Conservation (phyloP, 1,140 invertebrate genomes). For the Lanistes nyassanus region DNA sequence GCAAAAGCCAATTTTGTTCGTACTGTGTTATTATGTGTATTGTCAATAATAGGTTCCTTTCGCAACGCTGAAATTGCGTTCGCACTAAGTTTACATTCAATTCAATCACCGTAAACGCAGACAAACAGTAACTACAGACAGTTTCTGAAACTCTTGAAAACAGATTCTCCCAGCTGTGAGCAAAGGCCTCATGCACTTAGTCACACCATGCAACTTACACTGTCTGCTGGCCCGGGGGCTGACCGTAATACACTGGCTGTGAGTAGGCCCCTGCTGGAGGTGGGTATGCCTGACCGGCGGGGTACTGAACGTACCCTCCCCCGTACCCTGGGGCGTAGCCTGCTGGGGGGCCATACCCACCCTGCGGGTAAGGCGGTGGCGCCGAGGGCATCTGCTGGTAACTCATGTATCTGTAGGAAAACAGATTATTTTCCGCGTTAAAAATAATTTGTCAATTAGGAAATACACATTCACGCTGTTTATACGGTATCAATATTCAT, state of each 20-base stretch:
- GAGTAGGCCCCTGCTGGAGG: neutral
- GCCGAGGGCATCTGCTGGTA: neutral
- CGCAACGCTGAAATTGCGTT: no score
- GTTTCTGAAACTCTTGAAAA: no score
- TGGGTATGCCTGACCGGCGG: neutral
- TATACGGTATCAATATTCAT: no score
- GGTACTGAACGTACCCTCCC: neutral
- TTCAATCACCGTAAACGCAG: no score
- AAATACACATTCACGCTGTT: neutral
- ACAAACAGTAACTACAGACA: no score
- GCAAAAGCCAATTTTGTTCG: no score
- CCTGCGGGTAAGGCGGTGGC: neutral
- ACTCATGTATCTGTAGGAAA: neutral
- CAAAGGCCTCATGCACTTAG: no score
- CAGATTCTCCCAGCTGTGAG: no score
- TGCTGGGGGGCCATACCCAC: neutral
- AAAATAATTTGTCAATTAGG: neutral
- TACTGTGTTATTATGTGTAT: no score
- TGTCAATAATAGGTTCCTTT: no score
- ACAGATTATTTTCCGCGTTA: neutral
- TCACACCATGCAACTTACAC: no score
- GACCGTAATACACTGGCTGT: neutral
- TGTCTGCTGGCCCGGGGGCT: neutral
- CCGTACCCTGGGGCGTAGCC: neutral
- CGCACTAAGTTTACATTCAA: no score